Base-by-base conservation (phyloP, 2,797 vertebrate genomes). In the Rachycentron canadum region DNA sequence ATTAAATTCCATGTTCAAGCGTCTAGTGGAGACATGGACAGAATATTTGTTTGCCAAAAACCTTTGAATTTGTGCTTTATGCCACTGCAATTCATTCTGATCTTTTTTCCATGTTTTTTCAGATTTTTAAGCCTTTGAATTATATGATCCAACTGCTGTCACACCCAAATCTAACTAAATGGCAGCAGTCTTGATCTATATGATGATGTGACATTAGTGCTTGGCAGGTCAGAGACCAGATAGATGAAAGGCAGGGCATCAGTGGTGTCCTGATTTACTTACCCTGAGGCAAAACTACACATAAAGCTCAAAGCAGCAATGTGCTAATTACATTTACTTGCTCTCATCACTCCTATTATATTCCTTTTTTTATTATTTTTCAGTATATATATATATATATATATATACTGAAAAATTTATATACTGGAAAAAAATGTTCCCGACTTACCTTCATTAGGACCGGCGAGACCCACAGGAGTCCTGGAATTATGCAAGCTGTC, bases 401-500 rank as follows among this genome's bases (percentile, higher is more conserved):
- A 36, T 32, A 32, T 57, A 67, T 74, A 76, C 72, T 71, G 16
- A 59, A 41, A 67, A 30, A 50, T 8, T 7, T 9, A 71, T 57
- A 74, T 74, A 47, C 19, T 30, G 30, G 26, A 50, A 58, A 79
- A 49, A 45, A 19, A 25, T 25, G 40, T 74, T 38, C 0, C 3
- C 7, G 2, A 50, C 47, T 17, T 49, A 23, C 55, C 57, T 82
- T 79, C 57, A 76, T 78, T 62, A 45, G 64, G 28, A 47, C 9
- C 65, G 36, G 28, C 38, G 23, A 73, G 52, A 73, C 78, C 78
- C 74, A 52, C 53, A 63, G 77, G 82, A 88, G 79, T 81, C 67
- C 55, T 53, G 64, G 82, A 89, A 87, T 89, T 87, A 90, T 70
- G 57, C 76, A 75, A 74, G 16, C 78, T 91, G 88, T 86, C 86